Evolutionary conservation across 2,113 vertebrate species (phyloP), one percentile per base, ranked within the genome.

Genomic region (Upupa epops): DNA sequence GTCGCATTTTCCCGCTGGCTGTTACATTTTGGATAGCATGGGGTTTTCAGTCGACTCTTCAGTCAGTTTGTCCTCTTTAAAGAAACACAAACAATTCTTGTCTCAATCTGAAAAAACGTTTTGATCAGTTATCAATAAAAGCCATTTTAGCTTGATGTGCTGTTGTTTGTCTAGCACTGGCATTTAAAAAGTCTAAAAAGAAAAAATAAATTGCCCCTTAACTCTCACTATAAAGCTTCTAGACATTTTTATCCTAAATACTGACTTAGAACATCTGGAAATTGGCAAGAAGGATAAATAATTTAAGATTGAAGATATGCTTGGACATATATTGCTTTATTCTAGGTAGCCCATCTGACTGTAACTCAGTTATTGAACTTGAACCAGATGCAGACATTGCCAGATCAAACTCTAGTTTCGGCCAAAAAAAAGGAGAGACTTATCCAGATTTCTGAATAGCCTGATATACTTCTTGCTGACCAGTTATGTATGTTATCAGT

Each of bases 151-250:
- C 58, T 68, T 68, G 66, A 8, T 36, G 28, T 78, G 29, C 34
- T 78, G 49, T 46, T 91, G 2, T 71, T 90, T 88, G 21, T 28
- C 37, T 40, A 72, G 49, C 17, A 49, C 25, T 49, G 6, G 26
- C 81, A 7, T 28, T 48, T 4, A 61, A 74, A 51, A 42, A 55
- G 22, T 24, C 34, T 20, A 65, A 78, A 76, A 48, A 73, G 7
- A 26, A 42, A 56, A 70, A 56, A 13, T 1, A 29, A 56, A 9
- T 4, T 0, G 2, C 2, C 4, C 15, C 31, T 15, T 20, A 28
- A 19, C 3, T 5, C 3, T 58, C 22, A 17, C 25, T 55, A 10
- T 42, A n/a, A 86, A 14, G 60, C 6, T 45, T 83, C 14, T 29
- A 40, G 22, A 11, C 31, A 64, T 56, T 83, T 85, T 90, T 37